phyloP scores from a whole-genome alignment of 1,140 invertebrate species.

The Helicoverpa armigera region DNA sequence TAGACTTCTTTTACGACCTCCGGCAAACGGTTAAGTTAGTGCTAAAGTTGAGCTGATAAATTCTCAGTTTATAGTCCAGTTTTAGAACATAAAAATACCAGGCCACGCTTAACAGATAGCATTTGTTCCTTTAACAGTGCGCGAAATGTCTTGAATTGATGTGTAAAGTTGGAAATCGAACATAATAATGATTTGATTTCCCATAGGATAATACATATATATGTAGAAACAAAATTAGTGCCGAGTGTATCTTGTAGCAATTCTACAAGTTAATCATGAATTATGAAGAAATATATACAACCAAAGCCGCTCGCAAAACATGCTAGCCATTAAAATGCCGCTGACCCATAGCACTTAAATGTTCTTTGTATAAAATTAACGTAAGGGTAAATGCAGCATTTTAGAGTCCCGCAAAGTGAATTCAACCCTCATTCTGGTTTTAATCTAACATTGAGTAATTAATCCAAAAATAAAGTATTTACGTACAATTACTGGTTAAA shows the following conservation, averaged over 20 bases:
- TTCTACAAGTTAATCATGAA: conserved; percentile 10
- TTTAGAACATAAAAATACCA: neutral
- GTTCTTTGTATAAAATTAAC: conserved; percentile 56
- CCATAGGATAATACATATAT: no score
- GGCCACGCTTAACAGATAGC: neutral
- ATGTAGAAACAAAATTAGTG: no score
- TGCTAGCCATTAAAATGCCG: conserved; percentile 51
- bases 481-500: conserved; percentile 8
- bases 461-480: conserved; percentile 9
- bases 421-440: conserved; percentile 3
- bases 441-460: neutral
- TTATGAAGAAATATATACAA: conserved; percentile 7
- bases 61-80: neutral
- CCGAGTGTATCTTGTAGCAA: neutral
- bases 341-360: conserved; percentile 56
- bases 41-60: conserved; percentile 5
- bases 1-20: conserved; percentile 27
- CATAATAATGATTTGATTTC: no score
- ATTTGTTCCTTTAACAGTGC: neutral
- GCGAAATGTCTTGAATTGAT: neutral
- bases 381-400: conserved; percentile 14
- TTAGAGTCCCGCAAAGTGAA: conserved; percentile 9
- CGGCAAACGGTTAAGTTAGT: neutral
- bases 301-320: neutral
- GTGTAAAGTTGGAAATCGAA: no score